Percentiles rank a stretch among this genome's conserved stretches.
Evolutionary conservation across 2,113 vertebrate species (phyloP).

Genomic region (Hemicordylus capensis): DNA sequence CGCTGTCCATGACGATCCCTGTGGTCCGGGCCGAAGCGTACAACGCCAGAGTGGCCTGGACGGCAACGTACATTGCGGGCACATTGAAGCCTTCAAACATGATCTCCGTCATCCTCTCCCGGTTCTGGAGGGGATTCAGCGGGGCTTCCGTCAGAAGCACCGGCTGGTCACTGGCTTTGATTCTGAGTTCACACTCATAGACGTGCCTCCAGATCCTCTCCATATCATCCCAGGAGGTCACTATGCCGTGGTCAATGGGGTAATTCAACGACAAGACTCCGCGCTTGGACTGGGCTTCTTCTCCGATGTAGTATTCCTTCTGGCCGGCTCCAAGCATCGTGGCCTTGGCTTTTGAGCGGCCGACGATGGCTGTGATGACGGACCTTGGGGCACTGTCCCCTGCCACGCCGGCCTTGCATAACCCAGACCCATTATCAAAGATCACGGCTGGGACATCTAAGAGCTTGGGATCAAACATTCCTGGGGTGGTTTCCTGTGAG

Average conservation of each 20-base stretch:
- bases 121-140: constrained; percentile 61
- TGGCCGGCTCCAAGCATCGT: neutral
- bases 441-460: constrained; percentile 66
- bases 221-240: constrained; percentile 64
- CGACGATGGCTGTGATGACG: constrained; percentile 53
- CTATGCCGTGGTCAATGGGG: constrained; percentile 63
- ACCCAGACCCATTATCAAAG: constrained; percentile 68
- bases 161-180: constrained; percentile 49
- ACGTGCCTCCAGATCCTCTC: constrained; percentile 69
- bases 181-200: constrained; percentile 67
- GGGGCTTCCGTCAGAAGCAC: constrained; percentile 68
- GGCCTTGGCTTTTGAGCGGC: constrained; percentile 44
- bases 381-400: constrained; percentile 66
- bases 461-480: constrained; percentile 9
- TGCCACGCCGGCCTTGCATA: constrained; percentile 69
- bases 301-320: constrained; percentile 63
- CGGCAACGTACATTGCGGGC: constrained; percentile 63
- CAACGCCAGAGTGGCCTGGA: constrained; percentile 63
- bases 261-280: constrained; percentile 39
- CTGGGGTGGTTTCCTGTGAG: fast-evolving
- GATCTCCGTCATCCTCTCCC: constrained; percentile 61
- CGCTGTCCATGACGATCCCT: constrained; percentile 66
- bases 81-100: constrained; percentile 70
- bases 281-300: constrained; percentile 52
- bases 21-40: constrained; percentile 63